phyloP scores from a whole-genome alignment of 2,888 invertebrate genomes.

The Drosophila bunnanda region DNA sequence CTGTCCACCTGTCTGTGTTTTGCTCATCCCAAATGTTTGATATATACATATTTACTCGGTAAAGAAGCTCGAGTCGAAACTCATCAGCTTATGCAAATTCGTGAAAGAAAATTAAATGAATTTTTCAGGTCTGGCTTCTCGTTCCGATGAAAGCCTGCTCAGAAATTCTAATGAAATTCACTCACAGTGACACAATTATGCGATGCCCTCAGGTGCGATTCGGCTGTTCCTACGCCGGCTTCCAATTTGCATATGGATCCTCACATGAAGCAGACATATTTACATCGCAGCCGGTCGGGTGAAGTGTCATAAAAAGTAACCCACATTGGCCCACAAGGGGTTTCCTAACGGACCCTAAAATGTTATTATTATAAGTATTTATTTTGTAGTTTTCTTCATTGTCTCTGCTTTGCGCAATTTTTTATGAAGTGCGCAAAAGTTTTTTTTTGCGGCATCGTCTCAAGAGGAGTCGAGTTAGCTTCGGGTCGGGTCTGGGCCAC shows the following conservation, averaged over 20 bases:
- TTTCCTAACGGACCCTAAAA: constrained; percentile 72
- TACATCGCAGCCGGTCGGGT: constrained; percentile 22
- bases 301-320: constrained; percentile 65
- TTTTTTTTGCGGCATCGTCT: constrained; percentile 57
- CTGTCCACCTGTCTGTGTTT: background rate
- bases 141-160: constrained; percentile 43
- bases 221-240: constrained; percentile 11
- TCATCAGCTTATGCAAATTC: constrained; percentile 47
- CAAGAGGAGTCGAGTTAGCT: constrained; percentile 41
- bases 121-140: constrained; percentile 15
- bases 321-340: constrained; percentile 63
- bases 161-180: constrained; percentile 71
- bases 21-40: constrained; percentile 4
- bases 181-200: constrained; percentile 73
- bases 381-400: constrained; percentile 57
- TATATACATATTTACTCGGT: constrained; percentile 9
- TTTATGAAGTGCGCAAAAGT: constrained; percentile 60
- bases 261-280: constrained; percentile 12
- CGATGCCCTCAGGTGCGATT: constrained; percentile 72
- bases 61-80: constrained; percentile 9
- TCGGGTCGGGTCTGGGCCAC: constrained; percentile 27
- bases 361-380: constrained; percentile 76
- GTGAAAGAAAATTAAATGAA: constrained; percentile 42
- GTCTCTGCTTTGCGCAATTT: constrained; percentile 57
- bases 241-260: constrained; percentile 45